phyloP scores from a whole-genome alignment of 2,888 invertebrate genomes.

The Coelinius sp. region DNA sequence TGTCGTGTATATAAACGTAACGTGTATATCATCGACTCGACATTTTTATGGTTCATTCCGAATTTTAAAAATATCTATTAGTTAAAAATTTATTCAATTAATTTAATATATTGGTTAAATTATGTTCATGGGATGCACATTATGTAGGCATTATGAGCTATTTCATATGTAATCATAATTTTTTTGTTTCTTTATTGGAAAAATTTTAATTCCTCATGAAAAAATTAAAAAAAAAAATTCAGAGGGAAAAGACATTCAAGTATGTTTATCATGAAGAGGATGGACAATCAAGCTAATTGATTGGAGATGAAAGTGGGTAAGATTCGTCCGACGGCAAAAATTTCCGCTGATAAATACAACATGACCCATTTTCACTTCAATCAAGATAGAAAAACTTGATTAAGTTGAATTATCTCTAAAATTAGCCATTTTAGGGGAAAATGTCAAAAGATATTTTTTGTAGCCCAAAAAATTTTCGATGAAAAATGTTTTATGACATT shows the following conservation, averaged over 20 bases:
- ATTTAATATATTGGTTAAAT: not conserved
- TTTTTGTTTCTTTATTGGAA: too few species aligned
- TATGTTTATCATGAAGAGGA: too few species aligned
- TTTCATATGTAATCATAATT: not conserved
- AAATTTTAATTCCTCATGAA: not conserved
- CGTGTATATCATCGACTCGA: constrained; percentile 10
- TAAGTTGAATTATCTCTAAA: too few species aligned
- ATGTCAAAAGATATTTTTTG: too few species aligned
- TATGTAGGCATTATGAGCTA: not conserved
- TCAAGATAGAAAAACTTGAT: not conserved
- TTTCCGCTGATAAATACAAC: not conserved
- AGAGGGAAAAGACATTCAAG: not conserved
- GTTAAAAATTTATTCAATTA: not conserved
- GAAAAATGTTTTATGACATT: too few species aligned
- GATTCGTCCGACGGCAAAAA: not conserved
- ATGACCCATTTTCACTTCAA: not conserved
- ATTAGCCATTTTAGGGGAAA: too few species aligned
- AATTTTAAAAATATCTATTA: not conserved
- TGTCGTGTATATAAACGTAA: not conserved
- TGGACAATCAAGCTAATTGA: not conserved
- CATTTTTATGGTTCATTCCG: not conserved
- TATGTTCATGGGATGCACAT: not conserved
- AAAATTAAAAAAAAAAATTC: not conserved
- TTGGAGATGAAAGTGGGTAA: not conserved
- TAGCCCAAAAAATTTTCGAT: too few species aligned